Percentiles rank a stretch among this genome's conserved stretches.
phyloP scores from a whole-genome alignment of 2,888 invertebrate genomes.

The Dione juno region DNA sequence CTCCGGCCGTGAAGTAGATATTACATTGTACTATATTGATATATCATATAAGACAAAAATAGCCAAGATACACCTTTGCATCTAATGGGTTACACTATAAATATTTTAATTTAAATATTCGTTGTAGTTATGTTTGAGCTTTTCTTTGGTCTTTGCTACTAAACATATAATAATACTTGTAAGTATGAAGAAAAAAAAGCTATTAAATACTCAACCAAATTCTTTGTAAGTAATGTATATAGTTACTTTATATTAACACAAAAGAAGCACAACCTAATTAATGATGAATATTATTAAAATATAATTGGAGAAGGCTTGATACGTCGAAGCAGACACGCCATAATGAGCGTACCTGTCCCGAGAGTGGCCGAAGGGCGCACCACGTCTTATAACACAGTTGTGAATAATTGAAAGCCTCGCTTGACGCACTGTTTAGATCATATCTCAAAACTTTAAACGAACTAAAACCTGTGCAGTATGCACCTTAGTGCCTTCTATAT shows the following conservation, averaged over 20 bases:
- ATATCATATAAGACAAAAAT: too few species aligned
- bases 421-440: constrained; percentile 59
- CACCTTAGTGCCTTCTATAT: constrained; percentile 4
- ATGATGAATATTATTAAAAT: neutral
- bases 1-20: too few species aligned
- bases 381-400: constrained; percentile 59
- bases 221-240: too few species aligned
- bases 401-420: constrained; percentile 71
- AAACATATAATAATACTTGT: too few species aligned
- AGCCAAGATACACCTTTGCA: too few species aligned
- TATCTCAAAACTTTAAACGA: constrained; percentile 50
- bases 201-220: too few species aligned
- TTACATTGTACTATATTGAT: too few species aligned
- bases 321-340: neutral
- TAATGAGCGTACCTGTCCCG: constrained; percentile 33
- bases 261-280: neutral
- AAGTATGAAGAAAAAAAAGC: too few species aligned
- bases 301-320: neutral
- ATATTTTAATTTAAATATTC: too few species aligned
- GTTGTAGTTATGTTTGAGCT: too few species aligned
- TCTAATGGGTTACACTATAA: too few species aligned
- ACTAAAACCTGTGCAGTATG: neutral
- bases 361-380: constrained; percentile 36
- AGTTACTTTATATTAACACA: neutral
- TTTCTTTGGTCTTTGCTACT: too few species aligned